Evolutionary conservation across 2,113 vertebrate species (phyloP).

Genomic region (Promerops cafer): DNA sequence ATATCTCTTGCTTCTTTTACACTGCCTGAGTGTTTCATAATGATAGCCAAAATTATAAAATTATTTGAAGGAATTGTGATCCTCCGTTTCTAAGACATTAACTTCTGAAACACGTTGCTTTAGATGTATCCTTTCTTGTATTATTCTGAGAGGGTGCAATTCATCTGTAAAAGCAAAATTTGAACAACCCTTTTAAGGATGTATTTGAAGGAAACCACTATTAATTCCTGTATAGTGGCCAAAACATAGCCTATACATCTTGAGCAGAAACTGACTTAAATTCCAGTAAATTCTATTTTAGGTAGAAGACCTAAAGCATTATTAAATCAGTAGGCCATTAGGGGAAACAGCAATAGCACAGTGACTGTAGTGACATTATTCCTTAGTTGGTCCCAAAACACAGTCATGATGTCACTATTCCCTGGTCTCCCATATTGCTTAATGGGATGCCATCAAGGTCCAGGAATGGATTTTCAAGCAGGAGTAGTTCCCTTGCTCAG

Average conservation of each 20-base stretch:
- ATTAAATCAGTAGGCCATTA: slow-evolving; percentile 31
- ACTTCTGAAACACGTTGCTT: background rate
- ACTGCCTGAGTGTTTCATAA: background rate
- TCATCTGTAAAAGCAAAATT: background rate
- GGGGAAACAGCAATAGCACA: background rate
- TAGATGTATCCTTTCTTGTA: background rate
- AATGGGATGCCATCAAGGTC: background rate
- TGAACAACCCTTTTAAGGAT: background rate
- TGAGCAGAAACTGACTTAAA: background rate
- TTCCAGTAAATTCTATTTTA: background rate
- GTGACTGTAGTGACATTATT: background rate
- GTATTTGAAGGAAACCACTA: background rate
- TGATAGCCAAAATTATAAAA: background rate
- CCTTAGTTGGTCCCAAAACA: background rate
- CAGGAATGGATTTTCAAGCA: background rate
- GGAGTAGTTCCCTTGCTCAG: background rate
- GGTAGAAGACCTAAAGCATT: slow-evolving; percentile 3
- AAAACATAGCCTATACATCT: background rate
- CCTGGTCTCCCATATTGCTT: background rate
- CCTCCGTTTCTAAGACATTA: background rate
- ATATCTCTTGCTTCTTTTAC: background rate
- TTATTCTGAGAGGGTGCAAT: background rate
- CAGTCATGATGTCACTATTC: background rate
- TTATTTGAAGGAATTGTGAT: background rate
- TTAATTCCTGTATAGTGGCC: background rate